phyloP scores from a whole-genome alignment of 2,888 invertebrate species.

The Bruchidius siliquastri region DNA sequence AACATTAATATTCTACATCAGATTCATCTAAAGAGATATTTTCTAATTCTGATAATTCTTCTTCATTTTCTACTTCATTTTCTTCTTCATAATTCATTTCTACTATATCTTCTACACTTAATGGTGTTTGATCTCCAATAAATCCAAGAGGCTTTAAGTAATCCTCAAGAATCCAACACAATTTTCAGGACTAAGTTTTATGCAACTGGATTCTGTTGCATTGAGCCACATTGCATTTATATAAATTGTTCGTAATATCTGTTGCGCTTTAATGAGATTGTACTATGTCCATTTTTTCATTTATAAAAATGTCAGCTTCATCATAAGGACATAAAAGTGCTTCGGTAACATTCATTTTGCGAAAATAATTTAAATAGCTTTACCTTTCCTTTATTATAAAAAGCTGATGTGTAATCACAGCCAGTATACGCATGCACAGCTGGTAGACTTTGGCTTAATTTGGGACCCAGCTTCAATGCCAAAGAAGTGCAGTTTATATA shows the following conservation, averaged over 20 bases:
- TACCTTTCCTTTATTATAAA: conserved; percentile 33
- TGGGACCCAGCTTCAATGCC: conserved; percentile 26
- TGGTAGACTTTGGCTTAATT: conserved; percentile 24
- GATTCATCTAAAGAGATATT: too few species aligned
- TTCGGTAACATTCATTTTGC: conserved; percentile 31
- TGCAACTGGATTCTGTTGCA: conserved; percentile 14
- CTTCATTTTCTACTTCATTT: too few species aligned
- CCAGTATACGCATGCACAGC: conserved; percentile 33
- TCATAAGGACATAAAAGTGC: conserved; percentile 33
- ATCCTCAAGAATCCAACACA: conserved; percentile 15
- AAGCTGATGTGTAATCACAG: conserved; percentile 30
- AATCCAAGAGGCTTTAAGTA: conserved; percentile 18
- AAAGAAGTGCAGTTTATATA: conserved; percentile 27
- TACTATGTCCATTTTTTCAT: conserved; percentile 29
- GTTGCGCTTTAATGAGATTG: conserved; percentile 5
- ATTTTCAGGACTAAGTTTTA: conserved; percentile 11
- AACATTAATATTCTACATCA: too few species aligned
- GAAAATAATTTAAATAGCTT: conserved; percentile 29
- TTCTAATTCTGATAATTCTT: too few species aligned
- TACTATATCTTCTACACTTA: conserved; percentile 3
- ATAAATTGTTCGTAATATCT: conserved; percentile 17
- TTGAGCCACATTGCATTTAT: conserved; percentile 20
- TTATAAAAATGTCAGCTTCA: conserved; percentile 25
- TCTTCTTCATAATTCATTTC: too few species aligned
- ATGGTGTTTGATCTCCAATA: conserved; percentile 20